These are phyloP conservation scores for Pectinophora gossypiella DNA, from an alignment of 1,140 invertebrate genomes.

Conservation along the genomic window DNA sequence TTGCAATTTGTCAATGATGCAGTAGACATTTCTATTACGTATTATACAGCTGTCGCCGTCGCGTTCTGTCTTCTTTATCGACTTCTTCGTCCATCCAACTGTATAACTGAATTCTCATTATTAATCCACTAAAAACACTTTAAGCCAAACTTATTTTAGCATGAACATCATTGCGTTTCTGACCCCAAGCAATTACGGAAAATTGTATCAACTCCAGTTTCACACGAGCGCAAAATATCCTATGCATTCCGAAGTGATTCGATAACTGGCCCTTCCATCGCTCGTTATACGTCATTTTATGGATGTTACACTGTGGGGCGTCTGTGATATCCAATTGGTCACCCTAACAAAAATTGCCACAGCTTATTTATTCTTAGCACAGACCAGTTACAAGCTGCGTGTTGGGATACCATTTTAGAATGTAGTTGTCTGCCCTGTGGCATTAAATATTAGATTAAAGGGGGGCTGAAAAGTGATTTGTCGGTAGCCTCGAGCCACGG, in stretches of 20 bases:
- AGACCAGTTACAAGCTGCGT: background rate
- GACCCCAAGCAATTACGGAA: slow-evolving; percentile 37
- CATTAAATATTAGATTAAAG: slow-evolving; percentile 6
- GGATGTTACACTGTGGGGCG: slow-evolving; percentile 36
- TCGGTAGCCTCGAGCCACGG: slow-evolving; percentile 37
- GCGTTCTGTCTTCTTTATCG: no score
- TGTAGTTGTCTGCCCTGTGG: background rate
- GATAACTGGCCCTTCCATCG: slow-evolving; percentile 43
- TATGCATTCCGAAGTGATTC: slow-evolving; percentile 59
- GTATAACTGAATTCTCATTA: no score
- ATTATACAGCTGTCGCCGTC: no score
- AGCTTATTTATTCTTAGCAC: background rate
- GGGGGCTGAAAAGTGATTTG: slow-evolving; percentile 46
- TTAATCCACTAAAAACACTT: no score
- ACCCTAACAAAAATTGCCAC: slow-evolving; percentile 8
- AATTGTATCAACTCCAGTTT: slow-evolving; percentile 34
- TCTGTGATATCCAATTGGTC: slow-evolving; percentile 34
- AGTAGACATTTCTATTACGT: no score
- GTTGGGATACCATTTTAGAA: background rate
- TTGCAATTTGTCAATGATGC: no score
- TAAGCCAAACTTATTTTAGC: no score
- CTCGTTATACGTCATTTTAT: slow-evolving; percentile 56
- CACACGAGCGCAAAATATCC: slow-evolving; percentile 53
- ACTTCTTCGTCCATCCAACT: no score
- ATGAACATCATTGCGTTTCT: no score